A percentile compares a stretch with the other conserved stretches of the same genome.
Conservation (phyloP, 92 coral and sea anemone genomes). For the Paragorgia papillata region DNA sequence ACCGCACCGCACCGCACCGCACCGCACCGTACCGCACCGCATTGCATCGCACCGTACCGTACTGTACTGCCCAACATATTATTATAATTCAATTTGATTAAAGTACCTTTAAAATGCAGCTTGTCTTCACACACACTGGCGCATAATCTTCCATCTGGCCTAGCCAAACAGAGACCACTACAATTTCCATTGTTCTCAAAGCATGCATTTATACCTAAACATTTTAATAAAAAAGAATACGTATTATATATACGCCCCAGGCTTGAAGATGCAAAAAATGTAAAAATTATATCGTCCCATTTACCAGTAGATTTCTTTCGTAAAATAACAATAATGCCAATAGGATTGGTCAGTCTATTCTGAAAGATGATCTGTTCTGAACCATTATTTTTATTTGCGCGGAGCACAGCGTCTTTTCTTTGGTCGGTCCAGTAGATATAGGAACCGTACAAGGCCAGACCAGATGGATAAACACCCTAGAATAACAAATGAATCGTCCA, state of each 20-base stretch:
- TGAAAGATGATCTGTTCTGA: constrained; percentile 58
- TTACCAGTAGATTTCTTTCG: background rate
- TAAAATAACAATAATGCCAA: constrained; percentile 48
- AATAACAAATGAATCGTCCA: constrained; percentile 54
- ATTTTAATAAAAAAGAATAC: no score
- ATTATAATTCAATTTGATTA: no score
- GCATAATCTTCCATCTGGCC: constrained; percentile 45
- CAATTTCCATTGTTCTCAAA: constrained; percentile 77
- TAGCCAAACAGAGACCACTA: constrained; percentile 80
- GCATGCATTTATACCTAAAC: constrained; percentile 65
- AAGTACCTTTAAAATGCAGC: constrained; percentile 14
- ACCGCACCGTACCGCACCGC: no score
- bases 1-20: no score
- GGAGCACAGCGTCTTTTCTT: constrained; percentile 59
- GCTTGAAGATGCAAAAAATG: no score
- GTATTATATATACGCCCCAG: background rate
- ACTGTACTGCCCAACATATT: no score
- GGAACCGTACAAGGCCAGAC: constrained; percentile 70
- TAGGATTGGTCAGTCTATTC: constrained; percentile 49
- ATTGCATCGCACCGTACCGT: no score
- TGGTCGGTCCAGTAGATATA: constrained; percentile 88
- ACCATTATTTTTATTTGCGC: constrained; percentile 87
- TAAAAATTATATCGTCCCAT: no score
- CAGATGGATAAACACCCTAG: constrained; percentile 55
- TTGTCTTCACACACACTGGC: constrained; percentile 10